These are phyloP conservation scores for Enteromius treurensis DNA, from an alignment of 2,797 vertebrate genomes.

Conservation along the genomic window DNA sequence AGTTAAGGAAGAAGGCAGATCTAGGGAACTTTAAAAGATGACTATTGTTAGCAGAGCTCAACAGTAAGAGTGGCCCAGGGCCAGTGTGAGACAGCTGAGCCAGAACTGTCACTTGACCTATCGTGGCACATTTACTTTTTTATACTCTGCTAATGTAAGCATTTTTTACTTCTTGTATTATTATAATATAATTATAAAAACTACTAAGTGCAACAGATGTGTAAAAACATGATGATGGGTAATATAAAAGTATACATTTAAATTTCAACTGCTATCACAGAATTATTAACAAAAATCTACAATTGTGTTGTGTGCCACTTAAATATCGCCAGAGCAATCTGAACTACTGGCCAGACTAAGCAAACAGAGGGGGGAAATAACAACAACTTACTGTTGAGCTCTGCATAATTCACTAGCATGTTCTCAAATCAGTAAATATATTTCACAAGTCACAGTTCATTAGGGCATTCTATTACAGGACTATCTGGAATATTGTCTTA, in stretches of 20 bases:
- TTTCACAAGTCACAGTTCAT: neutral
- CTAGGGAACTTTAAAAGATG: slow-evolving; percentile 8
- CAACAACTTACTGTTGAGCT: neutral
- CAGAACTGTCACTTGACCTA: neutral
- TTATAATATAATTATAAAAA: neutral
- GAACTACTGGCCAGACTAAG: neutral
- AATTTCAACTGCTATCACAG: neutral
- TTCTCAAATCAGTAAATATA: neutral
- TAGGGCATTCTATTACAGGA: neutral
- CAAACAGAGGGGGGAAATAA: too few relatives aligned
- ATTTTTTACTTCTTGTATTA: neutral
- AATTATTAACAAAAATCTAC: neutral
- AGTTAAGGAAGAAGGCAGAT: slow-evolving; percentile 9
- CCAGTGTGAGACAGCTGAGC: neutral
- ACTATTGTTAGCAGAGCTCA: neutral
- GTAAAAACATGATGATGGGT: neutral
- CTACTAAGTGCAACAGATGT: neutral
- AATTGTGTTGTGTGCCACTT: neutral
- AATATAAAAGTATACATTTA: neutral
- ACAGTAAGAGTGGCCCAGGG: neutral
- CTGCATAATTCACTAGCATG: neutral
- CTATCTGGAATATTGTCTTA: neutral
- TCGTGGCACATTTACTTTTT: neutral
- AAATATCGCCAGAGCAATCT: neutral
- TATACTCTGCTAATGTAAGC: neutral